Conservation (phyloP, 2,888 invertebrate genomes). For the Tetropium fuscum region DNA sequence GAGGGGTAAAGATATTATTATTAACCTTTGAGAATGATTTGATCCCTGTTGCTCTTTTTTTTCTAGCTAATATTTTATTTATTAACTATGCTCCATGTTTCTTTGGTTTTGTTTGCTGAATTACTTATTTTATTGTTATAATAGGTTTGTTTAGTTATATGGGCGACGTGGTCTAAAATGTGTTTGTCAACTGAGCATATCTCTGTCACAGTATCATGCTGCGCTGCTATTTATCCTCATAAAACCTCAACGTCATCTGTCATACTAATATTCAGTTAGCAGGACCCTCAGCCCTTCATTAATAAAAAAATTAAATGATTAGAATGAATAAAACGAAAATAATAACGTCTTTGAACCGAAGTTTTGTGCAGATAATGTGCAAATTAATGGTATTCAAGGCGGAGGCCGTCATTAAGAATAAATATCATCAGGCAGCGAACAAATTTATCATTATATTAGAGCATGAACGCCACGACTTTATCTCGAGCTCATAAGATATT, state of each 20-base stretch:
- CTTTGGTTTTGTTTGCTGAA: too few species aligned
- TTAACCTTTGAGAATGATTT: too few species aligned
- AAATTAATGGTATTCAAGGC: constrained; percentile 44
- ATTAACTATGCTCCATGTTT: too few species aligned
- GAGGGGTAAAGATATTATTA: too few species aligned
- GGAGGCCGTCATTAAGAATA: constrained; percentile 50
- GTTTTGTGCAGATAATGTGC: constrained; percentile 39
- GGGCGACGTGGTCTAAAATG: too few species aligned
- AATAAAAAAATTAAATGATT: constrained; percentile 17
- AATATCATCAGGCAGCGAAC: constrained; percentile 47
- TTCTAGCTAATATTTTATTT: too few species aligned
- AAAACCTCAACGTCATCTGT: constrained; percentile 7
- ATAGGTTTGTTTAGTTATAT: too few species aligned
- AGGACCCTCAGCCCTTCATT: background rate
- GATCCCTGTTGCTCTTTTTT: too few species aligned
- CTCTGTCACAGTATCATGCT: too few species aligned
- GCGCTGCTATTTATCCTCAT: background rate
- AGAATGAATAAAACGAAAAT: constrained; percentile 21
- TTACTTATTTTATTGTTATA: too few species aligned
- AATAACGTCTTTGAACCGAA: constrained; percentile 18
- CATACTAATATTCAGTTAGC: constrained; percentile 6
- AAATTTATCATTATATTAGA: constrained; percentile 54
- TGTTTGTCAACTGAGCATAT: too few species aligned
- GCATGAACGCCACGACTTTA: constrained; percentile 43
- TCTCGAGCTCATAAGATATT: constrained; percentile 57